phyloP scores from a whole-genome alignment of 2,113 vertebrate genomes.

The Gulo gulo region DNA sequence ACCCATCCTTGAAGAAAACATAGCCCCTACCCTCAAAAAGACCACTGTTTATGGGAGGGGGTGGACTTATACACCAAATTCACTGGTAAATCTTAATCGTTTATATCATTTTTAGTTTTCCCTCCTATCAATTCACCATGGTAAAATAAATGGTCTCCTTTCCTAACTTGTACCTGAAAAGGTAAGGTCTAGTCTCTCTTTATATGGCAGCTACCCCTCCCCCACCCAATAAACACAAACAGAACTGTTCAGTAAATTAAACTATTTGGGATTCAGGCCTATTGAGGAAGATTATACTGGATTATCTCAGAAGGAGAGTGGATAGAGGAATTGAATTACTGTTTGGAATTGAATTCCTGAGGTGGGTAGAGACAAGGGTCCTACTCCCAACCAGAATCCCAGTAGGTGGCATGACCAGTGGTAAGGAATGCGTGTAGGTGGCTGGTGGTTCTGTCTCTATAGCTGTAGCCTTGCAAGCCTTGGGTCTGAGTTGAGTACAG shows the following conservation, averaged over 20 bases:
- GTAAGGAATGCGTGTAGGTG: neutral
- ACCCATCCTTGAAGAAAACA: neutral
- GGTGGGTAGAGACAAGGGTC: neutral
- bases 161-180: neutral
- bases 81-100: neutral
- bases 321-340: neutral
- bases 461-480: neutral
- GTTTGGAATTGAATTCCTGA: neutral
- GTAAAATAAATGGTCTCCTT: neutral
- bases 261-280: neutral
- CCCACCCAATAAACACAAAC: neutral
- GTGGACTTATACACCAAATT: neutral
- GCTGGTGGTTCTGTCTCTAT: neutral
- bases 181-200: neutral
- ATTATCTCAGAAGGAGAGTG: neutral
- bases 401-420: neutral
- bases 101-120: neutral
- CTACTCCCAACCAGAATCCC: neutral
- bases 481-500: neutral
- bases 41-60: neutral
- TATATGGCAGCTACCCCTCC: neutral
- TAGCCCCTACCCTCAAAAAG: neutral
- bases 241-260: neutral
- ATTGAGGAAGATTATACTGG: neutral
- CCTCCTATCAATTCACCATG: neutral